These are phyloP conservation scores for Sternotherus odoratus DNA, from an alignment of 2,797 vertebrate genomes.

Conservation along the genomic window DNA sequence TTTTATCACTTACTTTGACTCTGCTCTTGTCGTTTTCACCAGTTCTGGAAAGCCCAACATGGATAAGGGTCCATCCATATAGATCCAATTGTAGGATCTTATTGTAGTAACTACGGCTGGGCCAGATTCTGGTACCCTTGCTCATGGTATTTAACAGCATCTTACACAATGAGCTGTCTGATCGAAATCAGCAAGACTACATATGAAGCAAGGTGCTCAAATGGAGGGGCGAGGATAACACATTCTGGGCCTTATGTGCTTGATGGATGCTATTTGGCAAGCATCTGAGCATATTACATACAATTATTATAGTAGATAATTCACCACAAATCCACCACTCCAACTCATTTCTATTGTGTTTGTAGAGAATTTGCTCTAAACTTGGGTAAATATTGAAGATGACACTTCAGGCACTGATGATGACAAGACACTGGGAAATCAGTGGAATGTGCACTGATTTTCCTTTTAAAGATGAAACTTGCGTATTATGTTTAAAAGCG, in stretches of 20 bases:
- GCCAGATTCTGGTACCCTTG: neutral
- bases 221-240: neutral
- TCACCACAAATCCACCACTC: slow-evolving; percentile 53
- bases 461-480: slow-evolving; percentile 51
- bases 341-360: slow-evolving; percentile 60
- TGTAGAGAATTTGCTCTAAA: slow-evolving; percentile 47
- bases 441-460: slow-evolving; percentile 57
- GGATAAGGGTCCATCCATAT: neutral
- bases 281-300: slow-evolving; percentile 37
- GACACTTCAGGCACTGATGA: slow-evolving; percentile 56
- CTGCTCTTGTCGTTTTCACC: neutral
- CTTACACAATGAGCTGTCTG: slow-evolving; percentile 18
- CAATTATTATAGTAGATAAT: slow-evolving; percentile 57
- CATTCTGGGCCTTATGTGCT: neutral
- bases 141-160: neutral
- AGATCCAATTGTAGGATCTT: neutral
- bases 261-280: slow-evolving; percentile 38
- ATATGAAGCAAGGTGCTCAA: slow-evolving; percentile 14
- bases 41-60: neutral
- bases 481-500: slow-evolving; percentile 8
- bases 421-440: slow-evolving; percentile 54
- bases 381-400: slow-evolving; percentile 61
- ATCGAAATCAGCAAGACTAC: slow-evolving; percentile 25
- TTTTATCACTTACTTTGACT: neutral
- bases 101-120: neutral